Evolutionary conservation across 2,888 invertebrate genomes (phyloP).

Genomic region (Bimastos eiseni): DNA sequence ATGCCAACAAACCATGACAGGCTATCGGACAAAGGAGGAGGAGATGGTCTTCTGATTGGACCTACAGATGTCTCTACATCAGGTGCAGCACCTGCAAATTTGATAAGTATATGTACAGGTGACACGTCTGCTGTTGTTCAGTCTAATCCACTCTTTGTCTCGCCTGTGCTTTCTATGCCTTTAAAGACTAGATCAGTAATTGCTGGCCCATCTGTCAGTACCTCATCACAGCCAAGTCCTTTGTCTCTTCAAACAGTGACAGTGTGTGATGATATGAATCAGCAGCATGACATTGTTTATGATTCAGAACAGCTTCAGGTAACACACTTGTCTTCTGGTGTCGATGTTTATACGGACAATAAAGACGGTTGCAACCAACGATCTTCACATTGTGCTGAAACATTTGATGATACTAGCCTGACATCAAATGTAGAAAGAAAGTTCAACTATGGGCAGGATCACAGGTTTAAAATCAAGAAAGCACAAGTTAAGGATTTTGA

Average conservation of each 20-base stretch:
- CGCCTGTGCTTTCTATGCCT: background rate
- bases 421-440: conserved; percentile 5
- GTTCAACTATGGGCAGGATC: background rate
- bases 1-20: background rate
- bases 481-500: background rate
- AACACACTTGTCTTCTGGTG: background rate
- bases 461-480: conserved; percentile 16
- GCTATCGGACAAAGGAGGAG: background rate
- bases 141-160: background rate
- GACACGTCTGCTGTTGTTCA: background rate
- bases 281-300: background rate
- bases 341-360: background rate
- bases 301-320: background rate
- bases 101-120: background rate
- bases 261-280: background rate
- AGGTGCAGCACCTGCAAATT: background rate
- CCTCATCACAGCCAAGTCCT: background rate
- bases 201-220: background rate
- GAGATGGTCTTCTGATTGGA: background rate
- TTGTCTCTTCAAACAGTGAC: conserved; percentile 1
- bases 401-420: background rate
- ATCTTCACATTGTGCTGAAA: background rate
- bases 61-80: background rate
- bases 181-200: background rate
- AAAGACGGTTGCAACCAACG: background rate